Evolutionary conservation across 1,140 invertebrate genomes (phyloP), one percentile per base, ranked within the genome.

Genomic region (Formica selysi): DNA sequence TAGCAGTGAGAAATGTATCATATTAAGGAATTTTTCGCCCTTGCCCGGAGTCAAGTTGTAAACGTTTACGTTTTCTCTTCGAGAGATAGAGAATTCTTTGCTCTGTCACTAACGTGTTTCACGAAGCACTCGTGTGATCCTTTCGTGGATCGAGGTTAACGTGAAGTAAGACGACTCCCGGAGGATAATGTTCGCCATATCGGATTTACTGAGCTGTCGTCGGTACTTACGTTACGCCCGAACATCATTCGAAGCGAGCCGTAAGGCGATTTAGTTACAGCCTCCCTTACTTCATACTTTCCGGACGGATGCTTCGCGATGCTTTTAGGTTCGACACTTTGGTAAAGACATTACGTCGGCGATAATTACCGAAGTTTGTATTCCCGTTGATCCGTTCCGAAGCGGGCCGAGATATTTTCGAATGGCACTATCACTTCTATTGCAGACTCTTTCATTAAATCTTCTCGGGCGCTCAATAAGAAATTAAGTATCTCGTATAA

Each of bases 191-290:
- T 83, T 83, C 79, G 79, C 79, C 68, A 70, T 83, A 83, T 83
- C 79, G 79, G 79, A 83, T 83, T 83, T 83, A 83, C 79, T 70
- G 79, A 83, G 79, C 79, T 83, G 79, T 83, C 79, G 79, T 73
- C 68, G 54, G 79, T 83, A 83, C 79, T 83, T 83, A 83, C 57
- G 79, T 83, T 83, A 81, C 79, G 68, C 79, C 64, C 54, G 79
- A 83, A 83, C 79, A 83, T 83, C 79, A 83, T 83, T 83, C 79
- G 79, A 61, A 81, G 67, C 64, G 79, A 73, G 79, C 67, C 54
- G 79, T 83, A 83, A 83, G 79, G 79, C 79, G 79, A 83, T 83
- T 83, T 83, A 83, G 79, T 83, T 83, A 83, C 68, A 83, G 79
- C 68, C 79, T 73, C 79, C 79, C 79, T 81, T 61, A 74, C 79